Base-by-base conservation (phyloP, 2,113 vertebrate species). In the pig (Sus scrofa) region DNA sequence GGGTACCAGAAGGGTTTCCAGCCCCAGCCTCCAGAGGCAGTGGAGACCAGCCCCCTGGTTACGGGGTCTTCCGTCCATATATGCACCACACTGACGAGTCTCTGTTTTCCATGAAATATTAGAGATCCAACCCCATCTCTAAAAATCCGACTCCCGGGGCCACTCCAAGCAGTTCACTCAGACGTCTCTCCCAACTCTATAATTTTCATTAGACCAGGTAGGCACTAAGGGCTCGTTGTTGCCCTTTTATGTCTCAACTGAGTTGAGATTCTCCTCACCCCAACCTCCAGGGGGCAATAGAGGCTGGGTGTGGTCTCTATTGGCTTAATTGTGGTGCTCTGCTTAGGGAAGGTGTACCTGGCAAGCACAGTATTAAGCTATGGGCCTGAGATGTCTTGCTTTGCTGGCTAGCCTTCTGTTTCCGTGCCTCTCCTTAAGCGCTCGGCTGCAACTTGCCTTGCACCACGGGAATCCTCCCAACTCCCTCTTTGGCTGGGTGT, bases 111-210 rank as follows among this genome's bases (percentile, higher is more conserved):
- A 3, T 94, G 93, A 97, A 96, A 83, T 70, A 77, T 78, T 94
- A 98, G 98, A 86, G 95, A 95, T 86, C 94, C 94, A 88, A 12
- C 89, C 95, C 78, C 85, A 91, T 50, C 75, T 97, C 96, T 97
- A 97, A 97, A 96, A 94, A 44, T 78, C 60, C 82, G 62, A 71
- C 96, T 50, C 8, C 96, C 13, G 34, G 94, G 95, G 96, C 96
- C 90, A 88, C 96, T 97, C 60, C 96, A 93, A 84, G 96, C 98
- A 97, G 89, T 89, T 79, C 96, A 84, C 18, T 97, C 95, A 97
- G 98, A 98, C 94, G 97, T 82, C 98, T 98, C 95, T 97, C 97
- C 87, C 98, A 97, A 79, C 95, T 98, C n/a, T 98, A 96, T 97
- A 94, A 90, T 92, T 97, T 97, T 83, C 97, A 65, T 88, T 98